phyloP scores from a whole-genome alignment of 2,113 vertebrate genomes.

The Steatornis caripensis region DNA sequence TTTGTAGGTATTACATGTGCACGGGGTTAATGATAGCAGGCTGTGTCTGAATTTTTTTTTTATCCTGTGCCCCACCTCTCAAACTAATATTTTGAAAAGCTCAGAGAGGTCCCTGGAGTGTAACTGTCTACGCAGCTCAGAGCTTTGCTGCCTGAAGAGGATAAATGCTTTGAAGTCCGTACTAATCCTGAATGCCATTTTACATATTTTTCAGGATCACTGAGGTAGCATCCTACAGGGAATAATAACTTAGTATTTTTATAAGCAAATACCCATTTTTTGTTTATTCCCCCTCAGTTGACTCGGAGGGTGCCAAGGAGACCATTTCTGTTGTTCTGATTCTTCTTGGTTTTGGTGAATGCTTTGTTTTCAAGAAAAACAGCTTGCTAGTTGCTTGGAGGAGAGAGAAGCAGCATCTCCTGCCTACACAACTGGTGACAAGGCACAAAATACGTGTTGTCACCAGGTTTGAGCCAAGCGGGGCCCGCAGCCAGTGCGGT shows the following conservation, averaged over 20 bases:
- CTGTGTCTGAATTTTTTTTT: neutral
- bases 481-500: accelerated
- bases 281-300: neutral
- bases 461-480: no score
- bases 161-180: conserved; percentile 57
- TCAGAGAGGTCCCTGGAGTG: conserved; percentile 15
- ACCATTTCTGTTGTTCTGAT: neutral
- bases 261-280: neutral
- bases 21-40: neutral
- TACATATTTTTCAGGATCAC: neutral
- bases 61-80: conserved; percentile 35
- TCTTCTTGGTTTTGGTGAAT: neutral
- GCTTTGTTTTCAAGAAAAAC: neutral
- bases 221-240: neutral
- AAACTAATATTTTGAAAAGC: conserved; percentile 51
- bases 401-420: neutral
- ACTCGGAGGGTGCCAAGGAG: neutral
- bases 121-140: neutral
- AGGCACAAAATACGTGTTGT: neutral
- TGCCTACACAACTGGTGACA: neutral
- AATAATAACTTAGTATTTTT: neutral
- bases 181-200: conserved; percentile 20
- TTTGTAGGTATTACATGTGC: neutral
- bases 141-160: conserved; percentile 20
- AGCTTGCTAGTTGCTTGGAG: neutral